A percentile compares a stretch with the other conserved stretches of the same genome.
Conservation (phyloP, 2,113 vertebrate genomes). For the Brienomyrus brachyistius region DNA sequence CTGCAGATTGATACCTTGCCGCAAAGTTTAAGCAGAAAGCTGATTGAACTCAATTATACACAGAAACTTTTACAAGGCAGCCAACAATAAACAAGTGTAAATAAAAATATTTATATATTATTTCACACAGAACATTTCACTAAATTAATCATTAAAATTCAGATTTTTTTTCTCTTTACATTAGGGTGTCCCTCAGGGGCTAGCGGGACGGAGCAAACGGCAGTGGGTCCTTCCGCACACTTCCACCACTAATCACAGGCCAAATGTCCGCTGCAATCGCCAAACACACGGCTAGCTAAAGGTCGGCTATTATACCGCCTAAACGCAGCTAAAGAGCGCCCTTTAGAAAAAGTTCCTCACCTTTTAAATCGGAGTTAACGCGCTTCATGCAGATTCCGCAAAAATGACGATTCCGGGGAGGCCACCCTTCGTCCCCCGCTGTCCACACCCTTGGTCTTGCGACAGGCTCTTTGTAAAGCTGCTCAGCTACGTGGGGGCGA, state of each 20-base stretch:
- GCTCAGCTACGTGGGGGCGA: background rate
- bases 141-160: background rate
- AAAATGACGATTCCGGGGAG: slow-evolving; percentile 6
- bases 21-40: background rate
- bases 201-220: background rate
- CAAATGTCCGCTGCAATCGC: background rate
- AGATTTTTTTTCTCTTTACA: background rate
- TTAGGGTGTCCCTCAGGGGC: background rate
- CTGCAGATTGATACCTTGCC: background rate
- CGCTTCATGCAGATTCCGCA: background rate
- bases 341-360: background rate
- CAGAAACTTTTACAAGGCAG: background rate
- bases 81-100: background rate
- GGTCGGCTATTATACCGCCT: background rate
- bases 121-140: background rate
- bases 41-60: background rate
- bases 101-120: background rate
- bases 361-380: background rate
- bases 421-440: slow-evolving; percentile 12
- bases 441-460: slow-evolving; percentile 54
- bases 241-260: background rate
- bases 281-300: background rate
- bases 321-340: background rate
- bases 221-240: background rate
- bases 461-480: background rate